A percentile compares a stretch with the other conserved stretches of the same genome.
Evolutionary conservation across 2,113 vertebrate species (phyloP).

Genomic region (Leptobrachium leishanense): DNA sequence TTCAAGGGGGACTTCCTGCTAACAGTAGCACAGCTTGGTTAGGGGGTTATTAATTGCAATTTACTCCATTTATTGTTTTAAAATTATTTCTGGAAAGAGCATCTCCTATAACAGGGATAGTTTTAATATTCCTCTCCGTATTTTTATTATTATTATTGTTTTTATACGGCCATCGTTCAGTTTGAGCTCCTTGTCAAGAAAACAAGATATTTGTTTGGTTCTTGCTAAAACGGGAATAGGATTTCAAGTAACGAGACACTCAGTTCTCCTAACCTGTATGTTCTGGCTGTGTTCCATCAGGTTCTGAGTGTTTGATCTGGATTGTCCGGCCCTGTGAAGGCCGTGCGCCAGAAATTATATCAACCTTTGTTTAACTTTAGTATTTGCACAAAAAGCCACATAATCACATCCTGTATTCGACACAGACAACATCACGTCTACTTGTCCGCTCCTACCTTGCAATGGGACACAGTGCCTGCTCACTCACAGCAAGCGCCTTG

Average conservation of each 20-base stretch:
- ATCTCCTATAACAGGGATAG: too few species aligned
- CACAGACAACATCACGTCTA: not conserved
- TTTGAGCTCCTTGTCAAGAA: too few species aligned
- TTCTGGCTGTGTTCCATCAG: constrained; percentile 2
- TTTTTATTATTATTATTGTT: too few species aligned
- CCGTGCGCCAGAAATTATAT: not conserved
- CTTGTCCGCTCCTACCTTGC: not conserved
- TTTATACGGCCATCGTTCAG: too few species aligned
- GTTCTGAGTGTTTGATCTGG: too few species aligned
- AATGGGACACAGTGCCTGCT: not conserved
- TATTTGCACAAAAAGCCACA: constrained; percentile 14
- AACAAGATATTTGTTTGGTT: too few species aligned
- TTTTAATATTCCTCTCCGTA: too few species aligned
- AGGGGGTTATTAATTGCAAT: too few species aligned
- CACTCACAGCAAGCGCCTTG: not conserved
- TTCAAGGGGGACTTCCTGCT: too few species aligned
- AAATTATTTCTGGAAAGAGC: too few species aligned
- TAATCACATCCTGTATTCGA: constrained; percentile 23
- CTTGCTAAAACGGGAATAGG: not conserved
- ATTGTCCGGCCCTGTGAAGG: not conserved
- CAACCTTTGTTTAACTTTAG: not conserved
- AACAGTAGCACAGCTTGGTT: too few species aligned
- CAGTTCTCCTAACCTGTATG: not conserved
- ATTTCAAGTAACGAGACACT: not conserved
- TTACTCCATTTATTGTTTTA: too few species aligned